Evolutionary conservation across 30 jellyfish, hydroid and myxozoan species (phyloP).

Genomic region (Chrysaora quinquecirrha): DNA sequence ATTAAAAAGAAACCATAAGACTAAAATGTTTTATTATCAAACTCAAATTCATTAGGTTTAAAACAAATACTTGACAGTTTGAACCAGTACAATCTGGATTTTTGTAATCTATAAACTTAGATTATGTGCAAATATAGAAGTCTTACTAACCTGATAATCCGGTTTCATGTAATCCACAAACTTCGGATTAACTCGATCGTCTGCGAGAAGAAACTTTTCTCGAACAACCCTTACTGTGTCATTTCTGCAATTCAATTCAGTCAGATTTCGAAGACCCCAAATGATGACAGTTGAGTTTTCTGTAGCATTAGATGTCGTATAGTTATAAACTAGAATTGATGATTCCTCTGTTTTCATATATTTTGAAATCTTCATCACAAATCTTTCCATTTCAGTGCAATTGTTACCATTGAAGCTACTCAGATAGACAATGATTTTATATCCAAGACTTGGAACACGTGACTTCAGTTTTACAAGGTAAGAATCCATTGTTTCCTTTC

Average conservation of each 20-base stretch:
- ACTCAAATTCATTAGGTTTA: background rate
- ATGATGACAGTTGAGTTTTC: constrained; percentile 52
- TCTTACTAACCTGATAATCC: constrained; percentile 61
- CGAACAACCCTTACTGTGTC: constrained; percentile 38
- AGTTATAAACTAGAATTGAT: constrained; percentile 41
- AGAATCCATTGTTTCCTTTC: constrained; percentile 59
- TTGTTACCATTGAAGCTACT: constrained; percentile 29
- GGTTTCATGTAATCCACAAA: constrained; percentile 70
- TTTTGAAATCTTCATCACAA: constrained; percentile 53
- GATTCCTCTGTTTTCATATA: constrained; percentile 43
- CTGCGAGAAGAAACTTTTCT: constrained; percentile 28
- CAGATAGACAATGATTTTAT: constrained; percentile 32
- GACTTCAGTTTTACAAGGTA: constrained; percentile 21
- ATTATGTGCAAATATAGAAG: too few species aligned
- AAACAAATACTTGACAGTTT: too few species aligned
- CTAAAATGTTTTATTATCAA: background rate
- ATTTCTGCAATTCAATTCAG: constrained; percentile 69
- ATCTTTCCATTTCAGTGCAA: constrained; percentile 62
- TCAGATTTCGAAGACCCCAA: constrained; percentile 77
- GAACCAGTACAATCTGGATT: too few species aligned
- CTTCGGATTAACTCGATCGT: constrained; percentile 24
- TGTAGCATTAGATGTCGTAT: constrained; percentile 2
- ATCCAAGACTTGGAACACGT: constrained; percentile 12
- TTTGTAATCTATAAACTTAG: too few species aligned
- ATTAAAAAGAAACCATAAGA: background rate